Conservation (phyloP, 2,797 vertebrate genomes). For the Rhabdomys pumilio region DNA sequence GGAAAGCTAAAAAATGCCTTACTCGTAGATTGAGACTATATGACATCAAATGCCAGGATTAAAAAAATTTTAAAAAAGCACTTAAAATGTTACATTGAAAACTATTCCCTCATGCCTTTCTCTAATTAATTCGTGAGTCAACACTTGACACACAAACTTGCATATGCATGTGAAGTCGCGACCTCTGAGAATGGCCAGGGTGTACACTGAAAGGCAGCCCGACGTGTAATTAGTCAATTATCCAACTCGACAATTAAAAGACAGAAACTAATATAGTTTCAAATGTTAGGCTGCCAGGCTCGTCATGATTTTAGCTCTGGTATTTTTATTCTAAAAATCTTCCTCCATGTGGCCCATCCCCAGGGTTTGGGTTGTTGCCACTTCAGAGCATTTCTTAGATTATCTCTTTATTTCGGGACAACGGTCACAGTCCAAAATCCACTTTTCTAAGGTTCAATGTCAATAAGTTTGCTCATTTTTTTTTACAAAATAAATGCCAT, state of each 20-base stretch:
- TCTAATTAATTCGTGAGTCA: conserved; percentile 50
- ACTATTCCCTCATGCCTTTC: conserved; percentile 35
- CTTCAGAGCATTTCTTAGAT: conserved; percentile 43
- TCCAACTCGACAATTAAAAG: neutral
- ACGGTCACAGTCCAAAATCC: neutral
- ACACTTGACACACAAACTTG: neutral
- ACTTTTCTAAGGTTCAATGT: conserved; percentile 54
- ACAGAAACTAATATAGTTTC: conserved; percentile 46
- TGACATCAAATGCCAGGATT: conserved; percentile 79
- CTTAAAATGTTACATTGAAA: conserved; percentile 59
- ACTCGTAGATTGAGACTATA: conserved; percentile 59
- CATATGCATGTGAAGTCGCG: no score
- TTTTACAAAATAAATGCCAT: conserved; percentile 71
- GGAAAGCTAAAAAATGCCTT: conserved; percentile 69
- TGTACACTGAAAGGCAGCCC: neutral
- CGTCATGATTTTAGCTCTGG: conserved; percentile 38
- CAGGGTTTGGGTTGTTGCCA: conserved; percentile 43
- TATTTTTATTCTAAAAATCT: conserved; percentile 59
- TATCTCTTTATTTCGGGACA: conserved; percentile 53
- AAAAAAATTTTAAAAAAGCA: neutral
- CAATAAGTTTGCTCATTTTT: conserved; percentile 44
- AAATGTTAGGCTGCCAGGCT: conserved; percentile 26
- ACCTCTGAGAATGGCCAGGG: neutral
- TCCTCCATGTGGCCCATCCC: conserved; percentile 18
- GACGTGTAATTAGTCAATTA: conserved; percentile 32